Base-by-base conservation (phyloP, 2,888 invertebrate species). In the Margaritifera margaritifera region DNA sequence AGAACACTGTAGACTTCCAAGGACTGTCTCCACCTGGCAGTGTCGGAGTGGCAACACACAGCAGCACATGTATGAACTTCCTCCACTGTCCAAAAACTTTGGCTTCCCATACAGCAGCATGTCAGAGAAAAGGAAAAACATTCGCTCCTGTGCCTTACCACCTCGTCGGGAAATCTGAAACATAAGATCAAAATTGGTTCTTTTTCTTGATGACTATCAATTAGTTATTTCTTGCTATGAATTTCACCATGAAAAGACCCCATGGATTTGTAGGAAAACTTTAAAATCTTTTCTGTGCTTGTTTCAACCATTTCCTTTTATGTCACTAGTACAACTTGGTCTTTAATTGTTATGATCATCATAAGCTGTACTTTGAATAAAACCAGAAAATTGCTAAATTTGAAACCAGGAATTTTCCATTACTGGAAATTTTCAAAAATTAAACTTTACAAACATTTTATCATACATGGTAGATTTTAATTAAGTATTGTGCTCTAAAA, bases 61-160 rank as follows among this genome's bases (percentile, higher is more conserved):
- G 72, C 92, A 92, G 78, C 94, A 93, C 0, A 93, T 92, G 81
- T 92, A 92, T 19, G 92, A 84, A 51, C 76, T 79, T 27, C 78
- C 91, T 4, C 91, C 90, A 1, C 92, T 91, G 63, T 92, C 91
- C 5, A 91, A 87, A 22, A 92, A 92, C 66, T 91, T 89, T 64
- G 93, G 91, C 90, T 94, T 94, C 83, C 94, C 94, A 84, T 94
- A 94, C 87, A 95, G 91, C 59, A 95, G 90, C 80, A 94, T 93
- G 84, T 95, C 95, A 22, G 92, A 94, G 90, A 94, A 92, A 22
- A 95, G 91, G 75, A 94, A 92, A 74, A 94, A 93, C 85, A 94
- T 93, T 11, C 94, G 89, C 79, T 92, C 92, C 68, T 92, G 84
- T 20, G 88, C 87, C 62, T 84, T 83, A 11, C 84, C 85, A 25